Evolutionary conservation across 92 coral and sea anemone species (phyloP).

Genomic region (Plumapathes pennacea): DNA sequence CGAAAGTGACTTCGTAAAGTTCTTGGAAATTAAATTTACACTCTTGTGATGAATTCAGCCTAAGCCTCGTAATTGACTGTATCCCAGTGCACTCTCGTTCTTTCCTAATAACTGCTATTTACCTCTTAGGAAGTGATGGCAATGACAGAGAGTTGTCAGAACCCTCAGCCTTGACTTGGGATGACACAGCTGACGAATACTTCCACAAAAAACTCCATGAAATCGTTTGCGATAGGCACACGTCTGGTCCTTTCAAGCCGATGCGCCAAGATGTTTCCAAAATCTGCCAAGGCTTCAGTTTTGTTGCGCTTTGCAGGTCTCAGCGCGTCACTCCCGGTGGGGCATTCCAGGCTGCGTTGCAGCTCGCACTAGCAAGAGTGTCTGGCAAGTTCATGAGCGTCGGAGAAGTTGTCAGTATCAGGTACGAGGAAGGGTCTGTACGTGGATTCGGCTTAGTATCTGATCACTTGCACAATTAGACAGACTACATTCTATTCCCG

Average conservation of each 20-base stretch:
- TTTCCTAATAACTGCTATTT: too few relatives aligned
- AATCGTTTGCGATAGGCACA: conserved; percentile 26
- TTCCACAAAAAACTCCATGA: conserved; percentile 29
- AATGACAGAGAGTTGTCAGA: conserved; percentile 25
- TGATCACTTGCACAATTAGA: too few relatives aligned
- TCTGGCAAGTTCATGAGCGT: conserved; percentile 44
- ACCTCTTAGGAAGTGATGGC: too few relatives aligned
- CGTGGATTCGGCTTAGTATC: too few relatives aligned
- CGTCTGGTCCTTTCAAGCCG: conserved; percentile 56
- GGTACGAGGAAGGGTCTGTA: too few relatives aligned
- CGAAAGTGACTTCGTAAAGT: too few relatives aligned
- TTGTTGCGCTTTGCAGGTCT: conserved; percentile 40
- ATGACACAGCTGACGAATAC: conserved; percentile 52
- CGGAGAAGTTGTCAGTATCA: conserved; percentile 66
- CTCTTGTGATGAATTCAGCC: too few relatives aligned
- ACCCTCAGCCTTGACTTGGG: conserved; percentile 49
- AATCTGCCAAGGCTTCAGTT: conserved; percentile 49
- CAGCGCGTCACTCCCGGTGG: conserved; percentile 60
- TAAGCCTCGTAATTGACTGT: too few relatives aligned
- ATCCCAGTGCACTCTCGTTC: too few relatives aligned
- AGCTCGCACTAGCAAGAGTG: conserved; percentile 60
- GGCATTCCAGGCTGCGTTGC: conserved; percentile 73
- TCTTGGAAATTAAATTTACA: too few relatives aligned
- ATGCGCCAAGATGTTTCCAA: conserved; percentile 59
- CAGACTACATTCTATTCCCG: too few relatives aligned